Conservation (phyloP, 2,888 invertebrate genomes). For the Orgyia antiqua region DNA sequence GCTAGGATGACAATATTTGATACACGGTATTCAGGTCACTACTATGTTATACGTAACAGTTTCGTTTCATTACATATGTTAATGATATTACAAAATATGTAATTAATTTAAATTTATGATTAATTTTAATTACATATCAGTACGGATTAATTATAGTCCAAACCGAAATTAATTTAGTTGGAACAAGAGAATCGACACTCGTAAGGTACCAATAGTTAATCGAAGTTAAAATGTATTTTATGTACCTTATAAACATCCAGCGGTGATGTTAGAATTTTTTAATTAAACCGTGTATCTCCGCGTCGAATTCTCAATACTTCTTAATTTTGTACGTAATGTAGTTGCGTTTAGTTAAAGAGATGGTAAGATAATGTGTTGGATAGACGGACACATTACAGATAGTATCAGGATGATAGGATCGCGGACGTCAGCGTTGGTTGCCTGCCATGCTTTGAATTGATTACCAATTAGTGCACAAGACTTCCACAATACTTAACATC, state of each 20-base stretch:
- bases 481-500: conserved; percentile 15
- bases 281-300: conserved; percentile 39
- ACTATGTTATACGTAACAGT: too few species aligned
- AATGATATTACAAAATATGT: too few species aligned
- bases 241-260: conserved; percentile 33
- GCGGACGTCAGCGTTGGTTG: conserved; percentile 32
- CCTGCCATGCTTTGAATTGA: conserved; percentile 49
- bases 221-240: conserved; percentile 26
- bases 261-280: conserved; percentile 32
- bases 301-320: conserved; percentile 38
- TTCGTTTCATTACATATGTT: too few species aligned
- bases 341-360: conserved; percentile 40
- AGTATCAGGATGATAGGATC: conserved; percentile 49
- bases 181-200: too few species aligned
- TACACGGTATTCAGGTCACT: too few species aligned
- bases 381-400: conserved; percentile 39
- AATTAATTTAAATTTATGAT: too few species aligned
- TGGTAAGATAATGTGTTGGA: conserved; percentile 40
- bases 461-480: conserved; percentile 46
- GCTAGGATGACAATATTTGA: too few species aligned
- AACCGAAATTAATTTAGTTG: too few species aligned
- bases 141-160: too few species aligned
- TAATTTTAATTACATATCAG: too few species aligned
- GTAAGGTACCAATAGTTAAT: too few species aligned
- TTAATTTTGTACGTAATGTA: conserved; percentile 52